Base-by-base conservation (phyloP, 1,140 invertebrate genomes). In the Drosophila tropicalis region DNA sequence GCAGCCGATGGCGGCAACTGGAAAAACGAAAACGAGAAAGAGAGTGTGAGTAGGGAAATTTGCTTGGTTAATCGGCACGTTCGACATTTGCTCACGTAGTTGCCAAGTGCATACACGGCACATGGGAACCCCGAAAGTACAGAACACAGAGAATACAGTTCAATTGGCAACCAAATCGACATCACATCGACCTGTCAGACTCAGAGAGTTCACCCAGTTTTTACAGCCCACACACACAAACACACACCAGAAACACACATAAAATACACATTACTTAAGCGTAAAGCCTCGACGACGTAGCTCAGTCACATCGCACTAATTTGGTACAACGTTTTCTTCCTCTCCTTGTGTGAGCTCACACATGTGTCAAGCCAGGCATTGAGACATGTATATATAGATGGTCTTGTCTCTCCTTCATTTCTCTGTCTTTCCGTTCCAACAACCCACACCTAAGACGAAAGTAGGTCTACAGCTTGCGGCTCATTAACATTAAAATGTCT, bases 401-500 rank as follows among this genome's bases (percentile, higher is more conserved):
- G 36, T 77, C 62, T 22, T 34, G 15, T 19, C 12, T 19, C 29
- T 29, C 29, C 47, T 60, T 65, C 54, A 15, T 76, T 55, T 65
- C 36, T 51, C 32, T 39, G 56, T 64, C 75, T 80, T 76, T 44
- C n/a, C 63, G 63, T 22, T 65, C 64, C 32, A 39, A 58, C 84
- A 65, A 58, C 84, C 84, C 80, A 89, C 84, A 89, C 84, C 81
- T 70, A 72, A 55, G 70, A 17, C 58, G 22, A 64, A 89, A 78
- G 84, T 89, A 81, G 84, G 85, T 89, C 84, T 78, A 69, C 85
- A 78, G 81, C 84, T 89, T 89, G 85, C 74, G 85, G 84, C 84
- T 89, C 84, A 89, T 89, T 89, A 89, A 81, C 84, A 89, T 89
- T 89, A 89, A 89, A 89, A 89, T 89, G 84, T 89, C 84, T 89